phyloP scores from a whole-genome alignment of 2,113 vertebrate genomes.

The Callithrix jacchus region DNA sequence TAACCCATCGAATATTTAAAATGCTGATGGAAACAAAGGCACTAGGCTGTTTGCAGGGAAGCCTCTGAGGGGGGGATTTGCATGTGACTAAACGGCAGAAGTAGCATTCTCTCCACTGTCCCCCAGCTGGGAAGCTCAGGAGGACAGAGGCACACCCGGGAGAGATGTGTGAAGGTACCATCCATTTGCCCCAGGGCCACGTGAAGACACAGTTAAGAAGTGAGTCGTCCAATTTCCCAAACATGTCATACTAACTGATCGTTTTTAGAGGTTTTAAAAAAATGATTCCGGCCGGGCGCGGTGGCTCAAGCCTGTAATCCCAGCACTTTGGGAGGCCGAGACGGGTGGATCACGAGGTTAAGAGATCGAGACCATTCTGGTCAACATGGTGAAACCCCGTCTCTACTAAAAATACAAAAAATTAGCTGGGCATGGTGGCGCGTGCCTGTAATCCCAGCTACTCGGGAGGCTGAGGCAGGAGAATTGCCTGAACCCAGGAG shows the following conservation, averaged over 20 bases:
- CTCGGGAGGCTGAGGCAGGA: too few species aligned
- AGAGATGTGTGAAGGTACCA: accelerated
- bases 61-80: background rate
- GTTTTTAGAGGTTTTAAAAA: background rate
- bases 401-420: too few species aligned
- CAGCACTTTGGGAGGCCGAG: too few species aligned
- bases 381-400: too few species aligned
- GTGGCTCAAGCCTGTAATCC: too few species aligned
- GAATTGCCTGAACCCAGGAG: too few species aligned
- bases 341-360: too few species aligned
- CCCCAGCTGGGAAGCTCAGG: background rate
- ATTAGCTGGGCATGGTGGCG: too few species aligned
- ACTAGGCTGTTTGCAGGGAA: background rate
- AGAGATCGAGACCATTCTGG: too few species aligned
- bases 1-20: background rate
- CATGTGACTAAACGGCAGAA: accelerated
- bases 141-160: accelerated
- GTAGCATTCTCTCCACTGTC: too few species aligned
- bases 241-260: background rate
- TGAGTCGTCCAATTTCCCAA: background rate
- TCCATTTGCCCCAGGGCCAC: accelerated
- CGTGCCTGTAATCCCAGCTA: too few species aligned
- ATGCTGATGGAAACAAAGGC: background rate
- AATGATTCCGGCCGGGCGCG: background rate
- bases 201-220: background rate